Base-by-base conservation (phyloP, 2,113 vertebrate genomes). In the Chascanopsetta lugubris region DNA sequence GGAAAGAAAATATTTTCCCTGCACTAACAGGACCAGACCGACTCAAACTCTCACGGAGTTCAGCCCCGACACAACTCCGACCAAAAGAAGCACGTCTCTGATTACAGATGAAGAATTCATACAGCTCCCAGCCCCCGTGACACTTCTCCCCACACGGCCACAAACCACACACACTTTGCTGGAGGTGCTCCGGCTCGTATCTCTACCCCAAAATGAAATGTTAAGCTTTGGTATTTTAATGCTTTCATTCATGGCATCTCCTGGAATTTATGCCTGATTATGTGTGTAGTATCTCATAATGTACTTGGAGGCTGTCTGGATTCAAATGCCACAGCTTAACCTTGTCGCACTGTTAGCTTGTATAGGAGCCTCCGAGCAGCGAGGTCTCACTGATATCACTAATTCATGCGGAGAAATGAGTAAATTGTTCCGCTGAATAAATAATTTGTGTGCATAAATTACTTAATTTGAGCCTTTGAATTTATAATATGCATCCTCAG, bases 371-470 rank as follows among this genome's bases (percentile, higher is more conserved):
- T 22, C 32, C 3, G 42, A 53, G 34, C 26, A 29, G 2, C 27
- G 10, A 20, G 10, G 20, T 34, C 18, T 58, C 1, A 46, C 3
- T 24, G 21, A 22, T 29, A 29, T 38, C 1, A 55, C 9, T 22
- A 38, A 53, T 51, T 45, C 4, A 27, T 68, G 47, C 55, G 34
- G 18, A 63, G 32, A 59, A 24, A 67, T 67, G 57, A 32, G 46
- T 18, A 48, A 67, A 53, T 20, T 68, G 6, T 21, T 29, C 46
- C 46, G 30, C 15, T 72, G 13, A 64, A 56, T 69, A 46, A 81
- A 77, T 65, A 42, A 51, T 29, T 18, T 45, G 18, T 43, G 25
- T 18, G 29, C 42, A 74, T 30, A 21, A 47, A 32, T 58, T 53
- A 54, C 43, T 59, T 65, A 43, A 65, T 61, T 36, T 55, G 32